Conservation (phyloP, 2,797 vertebrate genomes). For the Cynodonichthys magdalenae region DNA sequence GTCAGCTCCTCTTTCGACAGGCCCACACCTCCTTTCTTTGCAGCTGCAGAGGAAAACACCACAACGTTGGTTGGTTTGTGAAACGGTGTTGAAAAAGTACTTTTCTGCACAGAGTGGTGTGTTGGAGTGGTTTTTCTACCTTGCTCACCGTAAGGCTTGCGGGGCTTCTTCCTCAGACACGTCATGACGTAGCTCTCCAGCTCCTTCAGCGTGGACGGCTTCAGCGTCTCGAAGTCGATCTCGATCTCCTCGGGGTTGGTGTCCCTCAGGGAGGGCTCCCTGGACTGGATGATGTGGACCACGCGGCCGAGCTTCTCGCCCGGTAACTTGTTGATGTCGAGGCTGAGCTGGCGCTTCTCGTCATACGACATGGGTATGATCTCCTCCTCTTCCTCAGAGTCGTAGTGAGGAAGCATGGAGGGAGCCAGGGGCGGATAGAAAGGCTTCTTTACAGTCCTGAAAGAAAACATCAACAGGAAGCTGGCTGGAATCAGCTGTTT, state of each 20-base stretch:
- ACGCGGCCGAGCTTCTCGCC: constrained; percentile 94
- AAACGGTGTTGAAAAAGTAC: background rate
- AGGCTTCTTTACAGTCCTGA: constrained; percentile 84
- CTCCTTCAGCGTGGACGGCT: constrained; percentile 92
- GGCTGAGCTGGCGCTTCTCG: constrained; percentile 91
- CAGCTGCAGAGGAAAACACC: constrained; percentile 57
- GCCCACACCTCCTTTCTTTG: constrained; percentile 83
- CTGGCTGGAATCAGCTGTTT: background rate
- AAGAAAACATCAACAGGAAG: background rate
- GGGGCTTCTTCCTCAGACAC: constrained; percentile 91
- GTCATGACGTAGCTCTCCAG: constrained; percentile 93
- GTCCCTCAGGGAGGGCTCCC: constrained; percentile 91
- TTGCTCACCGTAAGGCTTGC: constrained; percentile 87
- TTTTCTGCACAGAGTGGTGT: accelerated
- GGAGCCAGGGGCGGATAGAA: constrained; percentile 46
- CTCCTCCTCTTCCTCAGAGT: constrained; percentile 93
- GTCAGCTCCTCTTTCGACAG: constrained; percentile 92
- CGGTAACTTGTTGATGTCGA: constrained; percentile 94
- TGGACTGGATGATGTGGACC: constrained; percentile 94
- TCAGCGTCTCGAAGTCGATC: constrained; percentile 94
- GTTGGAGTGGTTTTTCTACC: constrained; percentile 21
- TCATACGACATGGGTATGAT: constrained; percentile 93
- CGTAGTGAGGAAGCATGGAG: constrained; percentile 78
- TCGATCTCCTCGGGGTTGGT: constrained; percentile 97
- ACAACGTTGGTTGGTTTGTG: background rate